Evolutionary conservation across 2,888 invertebrate genomes (phyloP).

Genomic region (Caenorhabditis doughertyi): DNA sequence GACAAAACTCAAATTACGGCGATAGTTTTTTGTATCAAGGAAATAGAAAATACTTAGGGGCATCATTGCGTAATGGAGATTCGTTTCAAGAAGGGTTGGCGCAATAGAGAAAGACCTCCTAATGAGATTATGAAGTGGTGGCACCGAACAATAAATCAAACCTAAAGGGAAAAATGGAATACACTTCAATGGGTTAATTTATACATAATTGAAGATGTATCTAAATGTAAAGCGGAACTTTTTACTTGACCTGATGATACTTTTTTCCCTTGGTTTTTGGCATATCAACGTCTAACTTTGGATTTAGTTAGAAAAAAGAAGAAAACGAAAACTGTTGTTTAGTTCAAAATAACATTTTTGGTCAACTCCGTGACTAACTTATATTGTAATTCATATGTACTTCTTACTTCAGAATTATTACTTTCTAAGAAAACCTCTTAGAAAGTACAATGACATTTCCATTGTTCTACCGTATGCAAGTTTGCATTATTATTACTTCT

Average conservation of each 20-base stretch:
- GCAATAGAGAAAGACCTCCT: conserved; percentile 39
- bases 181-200: not conserved
- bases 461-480: conserved; percentile 54
- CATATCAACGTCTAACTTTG: no score
- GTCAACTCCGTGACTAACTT: no score
- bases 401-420: conserved; percentile 8
- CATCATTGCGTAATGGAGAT: conserved; percentile 20
- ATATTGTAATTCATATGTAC: no score
- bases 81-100: conserved; percentile 18
- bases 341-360: no score
- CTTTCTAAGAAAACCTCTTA: not conserved
- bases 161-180: conserved; percentile 5
- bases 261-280: no score
- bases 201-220: not conserved
- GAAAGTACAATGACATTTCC: not conserved
- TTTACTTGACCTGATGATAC: no score
- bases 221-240: not conserved
- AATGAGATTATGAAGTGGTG: conserved; percentile 49
- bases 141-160: conserved; percentile 39
- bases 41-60: conserved; percentile 41
- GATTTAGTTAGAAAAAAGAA: no score
- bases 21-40: conserved; percentile 57
- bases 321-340: no score
- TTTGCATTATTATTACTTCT: conserved; percentile 46
- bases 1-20: conserved; percentile 34